These are phyloP conservation scores for Sprattus sprattus DNA, from an alignment of 2,113 vertebrate genomes.

Conservation along the genomic window DNA sequence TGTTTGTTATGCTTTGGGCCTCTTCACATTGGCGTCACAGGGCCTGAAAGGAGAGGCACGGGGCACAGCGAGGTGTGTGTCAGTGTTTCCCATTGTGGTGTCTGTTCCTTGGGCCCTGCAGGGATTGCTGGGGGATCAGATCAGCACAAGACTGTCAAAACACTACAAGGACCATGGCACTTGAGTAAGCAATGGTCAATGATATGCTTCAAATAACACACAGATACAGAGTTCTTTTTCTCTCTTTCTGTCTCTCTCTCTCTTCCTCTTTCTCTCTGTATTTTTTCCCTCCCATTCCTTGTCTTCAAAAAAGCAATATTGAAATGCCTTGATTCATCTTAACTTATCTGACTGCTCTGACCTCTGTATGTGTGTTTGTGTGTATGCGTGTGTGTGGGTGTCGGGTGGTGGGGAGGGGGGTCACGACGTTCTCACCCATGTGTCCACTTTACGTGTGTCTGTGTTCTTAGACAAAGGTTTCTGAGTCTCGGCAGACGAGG, in stretches of 20 bases:
- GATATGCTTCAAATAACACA: neutral
- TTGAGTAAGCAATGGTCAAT: slow-evolving; percentile 16
- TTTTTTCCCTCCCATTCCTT: neutral
- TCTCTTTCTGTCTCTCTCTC: neutral
- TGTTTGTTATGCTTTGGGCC: slow-evolving; percentile 23
- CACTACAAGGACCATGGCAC: slow-evolving; percentile 34
- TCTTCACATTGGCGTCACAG: slow-evolving; percentile 33
- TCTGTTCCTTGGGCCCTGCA: slow-evolving; percentile 27
- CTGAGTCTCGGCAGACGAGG: neutral
- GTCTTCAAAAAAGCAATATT: neutral
- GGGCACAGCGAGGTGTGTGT: slow-evolving; percentile 22
- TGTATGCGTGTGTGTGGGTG: neutral
- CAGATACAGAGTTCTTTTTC: slow-evolving; percentile 18
- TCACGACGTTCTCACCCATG: neutral
- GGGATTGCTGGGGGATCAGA: slow-evolving; percentile 13
- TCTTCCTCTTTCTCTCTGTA: neutral
- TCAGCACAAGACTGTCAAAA: slow-evolving; percentile 42
- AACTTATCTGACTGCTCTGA: neutral
- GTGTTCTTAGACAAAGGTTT: slow-evolving; percentile 27
- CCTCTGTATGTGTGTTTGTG: slow-evolving; percentile 15
- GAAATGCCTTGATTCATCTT: neutral
- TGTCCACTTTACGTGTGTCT: neutral
- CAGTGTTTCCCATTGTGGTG: neutral
- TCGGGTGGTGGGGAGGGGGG: too few species aligned
- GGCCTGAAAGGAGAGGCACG: slow-evolving; percentile 3